A percentile compares a stretch with the other conserved stretches of the same genome.
Conservation (phyloP, 2,797 vertebrate species). For the Alcedo quadribrachys region DNA sequence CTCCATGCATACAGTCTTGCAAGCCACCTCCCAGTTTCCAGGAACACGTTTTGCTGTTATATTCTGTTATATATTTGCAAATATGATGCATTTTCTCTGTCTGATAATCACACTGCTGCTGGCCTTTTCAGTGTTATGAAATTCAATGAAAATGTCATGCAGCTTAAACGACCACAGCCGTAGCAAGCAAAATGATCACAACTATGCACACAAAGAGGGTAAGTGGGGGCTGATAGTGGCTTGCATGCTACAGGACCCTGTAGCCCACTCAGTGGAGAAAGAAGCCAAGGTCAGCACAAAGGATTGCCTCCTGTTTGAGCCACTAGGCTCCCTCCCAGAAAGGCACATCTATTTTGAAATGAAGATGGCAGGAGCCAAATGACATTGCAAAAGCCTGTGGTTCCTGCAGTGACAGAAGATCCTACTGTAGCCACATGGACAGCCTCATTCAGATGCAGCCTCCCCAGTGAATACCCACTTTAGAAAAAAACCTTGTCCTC, state of each 20-base stretch:
- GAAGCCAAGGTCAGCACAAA: background rate
- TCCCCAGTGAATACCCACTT: background rate
- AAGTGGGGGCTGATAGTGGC: background rate
- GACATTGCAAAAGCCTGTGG: background rate
- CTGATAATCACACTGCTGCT: background rate
- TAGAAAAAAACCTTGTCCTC: background rate
- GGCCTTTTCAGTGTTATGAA: background rate
- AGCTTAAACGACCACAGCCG: background rate
- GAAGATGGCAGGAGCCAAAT: background rate
- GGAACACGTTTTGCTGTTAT: background rate
- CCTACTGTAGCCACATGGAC: background rate
- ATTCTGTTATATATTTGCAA: background rate
- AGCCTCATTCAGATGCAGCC: background rate
- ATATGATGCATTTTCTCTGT: background rate
- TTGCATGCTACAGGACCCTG: background rate
- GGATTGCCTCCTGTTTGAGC: background rate
- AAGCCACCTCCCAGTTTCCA: constrained; percentile 25
- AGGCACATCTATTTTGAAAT: background rate
- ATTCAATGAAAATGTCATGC: background rate
- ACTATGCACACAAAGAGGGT: background rate
- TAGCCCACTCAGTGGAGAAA: background rate
- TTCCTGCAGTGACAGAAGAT: background rate
- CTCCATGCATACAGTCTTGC: background rate
- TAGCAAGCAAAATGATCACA: background rate
- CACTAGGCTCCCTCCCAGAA: background rate